Evolutionary conservation across 2,888 invertebrate species (phyloP), one percentile per base, ranked within the genome.

Genomic region (Periphyllus acericola): DNA sequence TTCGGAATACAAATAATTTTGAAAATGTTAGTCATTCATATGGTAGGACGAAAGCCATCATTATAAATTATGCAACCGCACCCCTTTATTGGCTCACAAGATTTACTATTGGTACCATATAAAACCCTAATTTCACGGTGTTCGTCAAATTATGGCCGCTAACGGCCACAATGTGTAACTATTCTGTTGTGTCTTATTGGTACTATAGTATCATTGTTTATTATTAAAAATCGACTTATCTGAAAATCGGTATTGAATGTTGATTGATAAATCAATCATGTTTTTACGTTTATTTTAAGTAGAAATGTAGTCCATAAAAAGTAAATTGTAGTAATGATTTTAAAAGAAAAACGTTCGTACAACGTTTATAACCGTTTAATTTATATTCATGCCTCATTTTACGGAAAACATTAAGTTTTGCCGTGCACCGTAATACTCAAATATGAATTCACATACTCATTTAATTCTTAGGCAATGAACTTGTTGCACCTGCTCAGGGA

Each of bases 401-500:
- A 3, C 25, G 60, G 25, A 60, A 60, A 60, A 60, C 9, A 60
- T n/a, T 9, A 68, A n/a, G 68, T 68, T 68, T 60, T 60, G 3
- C 6, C 3, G 60, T 60, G 5, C 21, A 6, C 4, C 60, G 3
- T 60, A 60, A 25, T 46, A 76, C 5, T 76, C 29, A 68, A 25
- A 11, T 66, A 3, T 68, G 25, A 40, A 75, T 40, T 40, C n/a
- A 71, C 29, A 2, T 4, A n/a, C 52, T 66, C 17, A 1, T 21
- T 25, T 19, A 1, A 76, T 52, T 90, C 90, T 34, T 90, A 94
- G 94, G 99, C 99, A 5, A 98, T 99, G 95, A 98, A 98, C 93
- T 93, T 98, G 88, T 93, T 99, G 3, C 96, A 97, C 91, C 94
- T 95, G 90, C 92, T 98, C 87, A 94, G 95, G 91, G 95, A 96